phyloP scores from a whole-genome alignment of 2,888 invertebrate genomes.

The Tiphia femorata region DNA sequence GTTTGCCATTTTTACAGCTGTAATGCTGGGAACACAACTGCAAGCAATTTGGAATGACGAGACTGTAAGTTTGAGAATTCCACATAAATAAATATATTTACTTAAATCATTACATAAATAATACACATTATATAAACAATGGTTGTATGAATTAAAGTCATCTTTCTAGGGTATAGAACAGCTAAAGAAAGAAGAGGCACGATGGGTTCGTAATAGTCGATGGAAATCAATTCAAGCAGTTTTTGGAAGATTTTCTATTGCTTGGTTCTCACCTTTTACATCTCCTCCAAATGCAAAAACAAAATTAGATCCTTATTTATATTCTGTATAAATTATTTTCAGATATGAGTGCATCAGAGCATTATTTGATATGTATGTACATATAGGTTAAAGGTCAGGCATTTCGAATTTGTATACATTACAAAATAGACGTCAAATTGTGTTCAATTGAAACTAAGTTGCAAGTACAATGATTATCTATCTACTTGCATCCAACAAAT shows the following conservation, averaged over 20 bases:
- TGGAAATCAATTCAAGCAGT: constrained; percentile 97
- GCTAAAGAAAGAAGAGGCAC: constrained; percentile 93
- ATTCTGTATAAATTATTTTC: constrained; percentile 78
- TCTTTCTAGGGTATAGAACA: constrained; percentile 93
- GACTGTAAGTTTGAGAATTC: too few species aligned
- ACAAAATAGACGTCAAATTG: constrained; percentile 17
- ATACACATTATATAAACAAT: not conserved
- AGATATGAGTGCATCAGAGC: constrained; percentile 27
- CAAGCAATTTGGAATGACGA: constrained; percentile 99
- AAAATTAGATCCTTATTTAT: constrained; percentile 84
- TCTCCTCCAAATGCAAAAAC: constrained; percentile 83
- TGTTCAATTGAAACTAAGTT: constrained; percentile 17
- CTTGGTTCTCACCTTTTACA: constrained; percentile 96
- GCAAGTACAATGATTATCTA: too few species aligned
- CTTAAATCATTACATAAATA: too few species aligned
- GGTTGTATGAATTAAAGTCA: constrained; percentile 14
- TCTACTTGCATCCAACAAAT: too few species aligned
- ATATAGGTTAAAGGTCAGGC: constrained; percentile 31
- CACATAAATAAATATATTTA: too few species aligned
- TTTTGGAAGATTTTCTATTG: constrained; percentile 94
- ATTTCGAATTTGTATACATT: constrained; percentile 21
- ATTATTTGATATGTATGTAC: constrained; percentile 40
- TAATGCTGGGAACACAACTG: constrained; percentile 97
- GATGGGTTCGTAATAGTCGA: constrained; percentile 91
- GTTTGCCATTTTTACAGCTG: constrained; percentile 97